Percentiles rank a stretch among this genome's conserved stretches.
Conservation (phyloP, 2,888 invertebrate genomes). For the Troilus luridus region DNA sequence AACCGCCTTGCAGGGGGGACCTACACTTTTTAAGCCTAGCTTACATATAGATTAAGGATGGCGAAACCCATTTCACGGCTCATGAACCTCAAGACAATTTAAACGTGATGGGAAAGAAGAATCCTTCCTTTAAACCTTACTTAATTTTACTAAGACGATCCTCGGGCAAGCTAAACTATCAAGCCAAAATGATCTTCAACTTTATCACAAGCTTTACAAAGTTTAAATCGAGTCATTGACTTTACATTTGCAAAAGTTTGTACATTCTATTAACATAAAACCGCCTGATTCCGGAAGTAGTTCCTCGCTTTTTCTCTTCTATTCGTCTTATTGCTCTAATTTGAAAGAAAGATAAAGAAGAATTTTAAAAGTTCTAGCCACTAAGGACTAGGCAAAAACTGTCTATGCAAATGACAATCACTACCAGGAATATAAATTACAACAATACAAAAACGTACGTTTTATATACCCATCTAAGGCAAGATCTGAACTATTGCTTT, state of each 20-base stretch:
- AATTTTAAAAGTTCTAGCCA: constrained; percentile 1
- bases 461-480: not conserved
- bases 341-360: not conserved
- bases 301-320: not conserved
- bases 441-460: not conserved
- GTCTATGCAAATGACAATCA: not conserved
- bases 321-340: not conserved
- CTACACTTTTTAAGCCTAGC: constrained; percentile 53
- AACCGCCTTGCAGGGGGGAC: not conserved
- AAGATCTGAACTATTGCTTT: not conserved
- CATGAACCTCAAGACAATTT: constrained; percentile 53
- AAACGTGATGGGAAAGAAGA: constrained; percentile 58
- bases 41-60: constrained; percentile 56
- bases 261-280: constrained; percentile 46
- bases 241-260: constrained; percentile 39
- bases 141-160: constrained; percentile 54
- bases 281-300: not conserved
- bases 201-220: constrained; percentile 39
- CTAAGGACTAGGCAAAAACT: not conserved
- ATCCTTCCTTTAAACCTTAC: constrained; percentile 49
- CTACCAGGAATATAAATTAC: not conserved
- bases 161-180: constrained; percentile 35
- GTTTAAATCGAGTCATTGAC: constrained; percentile 27
- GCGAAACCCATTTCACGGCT: constrained; percentile 55
- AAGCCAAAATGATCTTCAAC: constrained; percentile 44